Conservation (phyloP, 2,888 invertebrate species). For the Taphrorychus bicolor region DNA sequence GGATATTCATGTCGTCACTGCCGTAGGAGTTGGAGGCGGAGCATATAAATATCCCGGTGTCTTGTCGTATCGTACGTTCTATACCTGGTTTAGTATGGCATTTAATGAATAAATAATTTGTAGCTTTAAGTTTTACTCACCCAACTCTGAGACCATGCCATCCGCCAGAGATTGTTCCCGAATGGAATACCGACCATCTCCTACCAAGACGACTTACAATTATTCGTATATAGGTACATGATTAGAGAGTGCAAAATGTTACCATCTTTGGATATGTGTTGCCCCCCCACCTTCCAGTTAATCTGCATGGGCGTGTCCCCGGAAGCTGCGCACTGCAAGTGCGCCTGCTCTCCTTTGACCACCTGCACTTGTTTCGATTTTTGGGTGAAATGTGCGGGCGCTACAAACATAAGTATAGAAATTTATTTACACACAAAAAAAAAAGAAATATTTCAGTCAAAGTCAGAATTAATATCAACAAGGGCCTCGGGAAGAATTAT, state of each 20-base stretch:
- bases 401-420: conserved; percentile 58
- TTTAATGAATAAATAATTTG: too few species aligned
- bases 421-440: neutral
- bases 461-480: conserved; percentile 1
- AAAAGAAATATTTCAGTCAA: neutral
- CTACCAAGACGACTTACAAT: conserved; percentile 20
- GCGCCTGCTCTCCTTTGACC: conserved; percentile 82
- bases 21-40: conserved; percentile 90
- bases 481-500: neutral
- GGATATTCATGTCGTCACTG: conserved; percentile 88
- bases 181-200: conserved; percentile 68
- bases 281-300: conserved; percentile 81
- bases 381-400: conserved; percentile 84
- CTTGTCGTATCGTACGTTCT: conserved; percentile 83
- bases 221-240: too few species aligned
- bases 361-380: conserved; percentile 84
- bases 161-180: conserved; percentile 79
- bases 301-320: conserved; percentile 90
- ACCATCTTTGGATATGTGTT: conserved; percentile 74
- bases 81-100: too few species aligned
- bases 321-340: conserved; percentile 84
- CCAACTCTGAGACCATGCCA: conserved; percentile 84
- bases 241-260: conserved; percentile 65
- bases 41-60: conserved; percentile 89
- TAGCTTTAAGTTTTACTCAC: conserved; percentile 15